Evolutionary conservation across 2,113 vertebrate species (phyloP).

Genomic region (Gambusia holbrooki): DNA sequence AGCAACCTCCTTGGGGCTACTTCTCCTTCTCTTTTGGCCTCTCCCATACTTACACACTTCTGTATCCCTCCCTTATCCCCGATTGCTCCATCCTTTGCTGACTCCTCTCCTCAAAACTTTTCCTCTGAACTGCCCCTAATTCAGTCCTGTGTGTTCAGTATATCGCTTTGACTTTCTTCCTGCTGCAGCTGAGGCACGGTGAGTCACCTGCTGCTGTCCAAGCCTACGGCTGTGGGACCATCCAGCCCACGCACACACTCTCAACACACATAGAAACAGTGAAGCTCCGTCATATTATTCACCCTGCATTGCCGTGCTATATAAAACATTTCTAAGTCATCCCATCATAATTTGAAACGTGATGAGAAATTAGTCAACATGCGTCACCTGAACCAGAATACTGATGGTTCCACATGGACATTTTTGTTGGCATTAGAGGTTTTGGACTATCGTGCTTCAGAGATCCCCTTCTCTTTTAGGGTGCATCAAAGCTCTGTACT

Average conservation of each 20-base stretch:
- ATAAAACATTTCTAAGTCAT: conserved; percentile 32
- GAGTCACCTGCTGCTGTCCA: conserved; percentile 67
- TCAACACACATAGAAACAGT: conserved; percentile 26
- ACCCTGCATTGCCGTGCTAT: conserved; percentile 34
- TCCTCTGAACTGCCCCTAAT: conserved; percentile 26
- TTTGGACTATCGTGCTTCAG: too few relatives aligned
- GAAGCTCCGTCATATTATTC: conserved; percentile 45
- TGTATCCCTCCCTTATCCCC: conserved; percentile 39
- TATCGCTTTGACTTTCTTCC: conserved; percentile 44
- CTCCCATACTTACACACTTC: conserved; percentile 46
- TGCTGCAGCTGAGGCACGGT: conserved; percentile 47
- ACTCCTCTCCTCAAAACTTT: neutral
- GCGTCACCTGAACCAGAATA: neutral
- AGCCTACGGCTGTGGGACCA: conserved; percentile 34
- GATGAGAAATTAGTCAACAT: neutral
- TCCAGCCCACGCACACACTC: conserved; percentile 37
- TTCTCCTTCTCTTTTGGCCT: conserved; percentile 41
- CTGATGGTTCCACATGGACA: too few relatives aligned
- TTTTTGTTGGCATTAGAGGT: too few relatives aligned
- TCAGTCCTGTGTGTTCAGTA: conserved; percentile 31
- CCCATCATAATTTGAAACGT: conserved; percentile 30
- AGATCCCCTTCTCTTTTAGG: too few relatives aligned
- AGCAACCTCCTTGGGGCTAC: conserved; percentile 33
- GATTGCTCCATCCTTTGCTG: conserved; percentile 10
- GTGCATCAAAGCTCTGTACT: too few relatives aligned